Conservation (phyloP, 2,888 invertebrate genomes). For the Cephonodes hylas region DNA sequence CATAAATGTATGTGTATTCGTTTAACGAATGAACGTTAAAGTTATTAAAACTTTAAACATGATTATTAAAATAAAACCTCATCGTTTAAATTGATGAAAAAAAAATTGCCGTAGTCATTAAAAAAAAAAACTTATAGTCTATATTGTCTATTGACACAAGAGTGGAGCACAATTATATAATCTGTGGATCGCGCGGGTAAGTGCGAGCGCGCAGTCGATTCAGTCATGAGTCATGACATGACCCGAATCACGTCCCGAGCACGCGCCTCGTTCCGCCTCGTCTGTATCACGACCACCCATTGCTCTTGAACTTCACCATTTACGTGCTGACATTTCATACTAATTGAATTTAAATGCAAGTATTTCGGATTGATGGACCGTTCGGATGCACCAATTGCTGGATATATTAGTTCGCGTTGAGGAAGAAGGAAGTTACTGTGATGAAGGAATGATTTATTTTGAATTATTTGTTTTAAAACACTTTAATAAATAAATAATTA, state of each 20-base stretch:
- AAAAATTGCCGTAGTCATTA: too few species aligned
- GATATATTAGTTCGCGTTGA: not conserved
- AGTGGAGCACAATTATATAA: not conserved
- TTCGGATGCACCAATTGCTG: not conserved
- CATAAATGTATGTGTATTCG: too few species aligned
- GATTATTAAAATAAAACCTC: too few species aligned
- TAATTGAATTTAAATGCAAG: conserved; percentile 9
- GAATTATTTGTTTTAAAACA: too few species aligned
- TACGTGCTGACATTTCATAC: conserved; percentile 13
- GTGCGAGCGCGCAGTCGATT: conserved; percentile 9
- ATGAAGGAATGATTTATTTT: not conserved
- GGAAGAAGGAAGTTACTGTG: too few species aligned
- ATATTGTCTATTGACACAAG: not conserved
- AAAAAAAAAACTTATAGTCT: too few species aligned
- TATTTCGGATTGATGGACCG: not conserved
- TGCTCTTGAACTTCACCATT: conserved; percentile 13
- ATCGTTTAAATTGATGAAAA: too few species aligned
- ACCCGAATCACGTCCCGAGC: conserved; percentile 30
- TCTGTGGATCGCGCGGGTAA: not conserved
- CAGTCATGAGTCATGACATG: conserved; percentile 28
- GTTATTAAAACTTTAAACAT: too few species aligned
- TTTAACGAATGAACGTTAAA: too few species aligned
- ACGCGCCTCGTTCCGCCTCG: conserved; percentile 28
- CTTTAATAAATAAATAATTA: too few species aligned
- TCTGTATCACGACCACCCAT: conserved; percentile 18